These are phyloP conservation scores for Chaenocephalus aceratus DNA, from an alignment of 2,113 vertebrate species.

Conservation along the genomic window DNA sequence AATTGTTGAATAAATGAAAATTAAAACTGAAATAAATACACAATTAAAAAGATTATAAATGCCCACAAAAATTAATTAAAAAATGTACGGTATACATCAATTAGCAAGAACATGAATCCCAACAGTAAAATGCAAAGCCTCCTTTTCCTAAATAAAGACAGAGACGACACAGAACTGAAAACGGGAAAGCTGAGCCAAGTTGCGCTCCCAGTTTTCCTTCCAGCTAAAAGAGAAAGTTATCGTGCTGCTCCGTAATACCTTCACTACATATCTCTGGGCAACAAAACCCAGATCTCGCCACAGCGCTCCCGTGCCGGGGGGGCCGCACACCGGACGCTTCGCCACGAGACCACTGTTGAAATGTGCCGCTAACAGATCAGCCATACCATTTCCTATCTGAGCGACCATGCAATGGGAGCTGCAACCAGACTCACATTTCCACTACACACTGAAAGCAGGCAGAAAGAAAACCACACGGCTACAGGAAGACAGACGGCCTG, in stretches of 20 bases:
- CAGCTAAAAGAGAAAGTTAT: constrained; percentile 73
- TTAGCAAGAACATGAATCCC: constrained; percentile 2
- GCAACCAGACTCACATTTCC: constrained; percentile 84
- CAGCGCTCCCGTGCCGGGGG: constrained; percentile 83
- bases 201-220: constrained; percentile 57
- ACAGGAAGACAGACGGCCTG: constrained; percentile 85
- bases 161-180: constrained; percentile 36
- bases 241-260: constrained; percentile 84
- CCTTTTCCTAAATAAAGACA: constrained; percentile 18
- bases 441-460: constrained; percentile 80
- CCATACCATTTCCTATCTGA: constrained; percentile 80
- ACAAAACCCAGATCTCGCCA: constrained; percentile 86
- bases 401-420: constrained; percentile 78
- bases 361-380: constrained; percentile 84
- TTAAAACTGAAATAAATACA: no score
- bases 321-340: constrained; percentile 84
- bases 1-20: no score
- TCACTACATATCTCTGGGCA: constrained; percentile 85
- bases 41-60: no score
- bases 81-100: constrained; percentile 33
- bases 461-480: constrained; percentile 81
- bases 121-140: constrained; percentile 19
- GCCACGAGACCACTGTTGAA: constrained; percentile 84
- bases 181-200: constrained; percentile 66
- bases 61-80: neutral